Conservation (phyloP, 2,888 invertebrate genomes). For the Opisthograptis luteolata region DNA sequence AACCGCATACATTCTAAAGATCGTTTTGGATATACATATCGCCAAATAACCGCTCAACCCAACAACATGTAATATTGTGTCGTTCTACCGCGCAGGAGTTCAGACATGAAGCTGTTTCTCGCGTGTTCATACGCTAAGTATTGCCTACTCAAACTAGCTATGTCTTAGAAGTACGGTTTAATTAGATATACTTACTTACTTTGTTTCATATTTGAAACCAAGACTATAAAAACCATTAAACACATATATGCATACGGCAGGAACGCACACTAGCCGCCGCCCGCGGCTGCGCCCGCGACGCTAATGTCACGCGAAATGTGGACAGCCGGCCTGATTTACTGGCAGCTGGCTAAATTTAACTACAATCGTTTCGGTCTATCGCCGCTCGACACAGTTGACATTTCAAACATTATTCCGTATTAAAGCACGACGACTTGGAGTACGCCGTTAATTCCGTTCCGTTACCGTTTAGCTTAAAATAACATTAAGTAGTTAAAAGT, state of each 20-base stretch:
- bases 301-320: constrained; percentile 26
- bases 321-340: constrained; percentile 27
- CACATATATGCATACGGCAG: too few relatives aligned
- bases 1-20: background rate
- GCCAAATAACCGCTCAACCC: background rate
- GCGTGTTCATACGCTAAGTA: too few relatives aligned
- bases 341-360: constrained; percentile 29
- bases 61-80: too few relatives aligned
- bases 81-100: too few relatives aligned
- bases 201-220: too few relatives aligned
- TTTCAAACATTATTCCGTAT: constrained; percentile 3
- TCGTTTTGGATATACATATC: constrained; percentile 2
- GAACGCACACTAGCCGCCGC: constrained; percentile 3
- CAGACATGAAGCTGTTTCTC: too few relatives aligned
- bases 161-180: too few relatives aligned
- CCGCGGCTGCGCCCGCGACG: background rate
- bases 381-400: constrained; percentile 8
- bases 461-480: too few relatives aligned
- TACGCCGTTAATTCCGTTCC: background rate
- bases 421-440: background rate
- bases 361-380: constrained; percentile 16
- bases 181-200: too few relatives aligned
- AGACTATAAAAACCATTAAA: too few relatives aligned
- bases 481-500: too few relatives aligned
- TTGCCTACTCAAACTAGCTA: too few relatives aligned